Evolutionary conservation across 2,113 vertebrate species (phyloP), one percentile per base, ranked within the genome.

Genomic region (Corythornis vintsioides): DNA sequence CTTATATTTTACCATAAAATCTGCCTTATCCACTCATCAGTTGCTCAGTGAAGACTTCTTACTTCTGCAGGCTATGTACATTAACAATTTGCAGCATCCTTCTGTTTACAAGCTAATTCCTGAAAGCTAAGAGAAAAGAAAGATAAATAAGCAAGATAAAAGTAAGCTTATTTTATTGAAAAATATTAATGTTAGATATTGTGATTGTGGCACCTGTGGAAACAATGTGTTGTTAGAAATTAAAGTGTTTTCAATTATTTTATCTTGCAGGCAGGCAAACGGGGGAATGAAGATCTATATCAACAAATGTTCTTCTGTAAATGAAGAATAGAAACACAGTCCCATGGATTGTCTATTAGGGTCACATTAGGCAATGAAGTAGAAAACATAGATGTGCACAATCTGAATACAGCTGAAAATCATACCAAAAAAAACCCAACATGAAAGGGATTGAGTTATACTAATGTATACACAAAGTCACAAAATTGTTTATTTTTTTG

Each of bases 351-450:
- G 10, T 29, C 1, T 59, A 4, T 71, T 28, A 38, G 5, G 4
- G 5, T 35, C 4, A 48, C 11, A 47, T 52, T 55, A 45, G 18
- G 1, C 11, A 72, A 20, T 33, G 3, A 50, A 73, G 4, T 42
- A 1, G 12, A 70, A 74, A 83, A 47, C 11, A 64, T 7, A 45
- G 5, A 60, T 15, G 6, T 69, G 8, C 7, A 43, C 4, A 66
- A 61, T 26, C 22, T 47, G 7, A 83, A n/a, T 17, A 45, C 7
- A 42, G 15, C 6, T 35, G 13, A 84, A 77, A 55, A 60, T 4
- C 4, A 74, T 69, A 29, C 0, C 0, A 59, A 40, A 42, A 43
- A 10, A 9, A 2, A 6, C 20, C 47, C 26, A 47, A 5, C 1
- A 22, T 50, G 10, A 55, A 43, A 50, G 1, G 1, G 3, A 31